Conservation (phyloP, 2,888 invertebrate genomes). For the Pegoplata infirma region DNA sequence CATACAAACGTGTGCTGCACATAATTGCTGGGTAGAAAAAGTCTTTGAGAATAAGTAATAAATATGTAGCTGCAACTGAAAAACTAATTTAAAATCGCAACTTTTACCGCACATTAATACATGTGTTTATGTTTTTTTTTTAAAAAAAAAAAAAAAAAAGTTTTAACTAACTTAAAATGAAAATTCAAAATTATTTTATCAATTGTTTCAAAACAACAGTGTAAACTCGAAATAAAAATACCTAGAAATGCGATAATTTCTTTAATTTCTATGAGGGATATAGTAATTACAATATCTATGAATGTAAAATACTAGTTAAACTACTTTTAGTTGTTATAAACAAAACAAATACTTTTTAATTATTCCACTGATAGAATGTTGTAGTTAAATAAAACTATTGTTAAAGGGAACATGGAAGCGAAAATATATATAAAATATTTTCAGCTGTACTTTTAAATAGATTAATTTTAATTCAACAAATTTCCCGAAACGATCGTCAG, state of each 20-base stretch:
- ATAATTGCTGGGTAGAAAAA: slow-evolving; percentile 54
- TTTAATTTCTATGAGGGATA: slow-evolving; percentile 46
- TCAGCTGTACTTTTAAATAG: no score
- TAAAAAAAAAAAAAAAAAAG: no score
- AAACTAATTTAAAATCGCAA: slow-evolving; percentile 56
- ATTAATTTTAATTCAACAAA: no score
- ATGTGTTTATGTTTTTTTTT: slow-evolving; percentile 49
- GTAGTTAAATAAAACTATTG: no score
- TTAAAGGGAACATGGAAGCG: no score
- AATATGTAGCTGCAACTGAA: slow-evolving; percentile 14
- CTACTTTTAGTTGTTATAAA: no score
- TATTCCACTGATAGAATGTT: not conserved
- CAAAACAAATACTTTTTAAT: slow-evolving; percentile 34
- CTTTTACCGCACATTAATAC: slow-evolving; percentile 56
- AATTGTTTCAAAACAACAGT: slow-evolving; percentile 47
- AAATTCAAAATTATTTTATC: slow-evolving; percentile 53
- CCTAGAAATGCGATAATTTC: slow-evolving; percentile 50
- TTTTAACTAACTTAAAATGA: slow-evolving; percentile 60
- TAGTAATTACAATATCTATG: slow-evolving; percentile 5
- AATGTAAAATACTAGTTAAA: no score
- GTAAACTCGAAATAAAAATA: slow-evolving; percentile 46
- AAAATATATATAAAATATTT: no score
- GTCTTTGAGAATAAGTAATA: slow-evolving; percentile 49
- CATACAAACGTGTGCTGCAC: not conserved
- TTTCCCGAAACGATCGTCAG: no score